Evolutionary conservation across 2,797 vertebrate genomes (phyloP), one percentile per base, ranked within the genome.

Genomic region (Epinephelus malabaricus): DNA sequence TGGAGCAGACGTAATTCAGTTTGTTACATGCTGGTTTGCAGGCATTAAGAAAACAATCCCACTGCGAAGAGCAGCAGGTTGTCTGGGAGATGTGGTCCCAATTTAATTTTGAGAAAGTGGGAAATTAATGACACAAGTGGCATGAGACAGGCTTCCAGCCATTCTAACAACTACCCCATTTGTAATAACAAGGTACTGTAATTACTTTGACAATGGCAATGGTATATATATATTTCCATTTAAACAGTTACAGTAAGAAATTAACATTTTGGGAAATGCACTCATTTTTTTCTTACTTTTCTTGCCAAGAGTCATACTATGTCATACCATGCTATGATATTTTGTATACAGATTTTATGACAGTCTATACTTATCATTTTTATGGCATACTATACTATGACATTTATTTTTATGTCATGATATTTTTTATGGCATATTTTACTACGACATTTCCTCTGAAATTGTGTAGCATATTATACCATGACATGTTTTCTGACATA

Each of bases 61-160:
- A 10, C 63, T 15, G 38, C 27, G 30, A 43, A 27, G 27, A 50
- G 34, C 43, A n/a, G 62, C 34, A 40, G 10, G 34, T 13, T 58
- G 58, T 25, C 12, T 6, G 53, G 14, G n/a, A 46, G 18, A 61
- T 14, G 53, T 3, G 15, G 18, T 45, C 64, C 56, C 10, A 17
- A n/a, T 53, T 74, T 45, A 19, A 43, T 51, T 74, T 53, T 51
- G 46, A 51, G 55, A 43, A 53, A 68, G 14, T 3, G 9, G 53
- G 2, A 40, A 50, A 51, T 40, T 9, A 50, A 56, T 40, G 45
- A 59, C 45, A 23, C 21, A 43, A 55, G 17, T 10, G 38, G 14
- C 40, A 13, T 21, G 18, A 45, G 4, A 53, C 11, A 46, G 14
- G 50, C 17, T 55, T 12, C n/a, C 23, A 23, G 25, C 19, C 46